phyloP scores from a whole-genome alignment of 2,113 vertebrate species.

The Hemiprocne comata region DNA sequence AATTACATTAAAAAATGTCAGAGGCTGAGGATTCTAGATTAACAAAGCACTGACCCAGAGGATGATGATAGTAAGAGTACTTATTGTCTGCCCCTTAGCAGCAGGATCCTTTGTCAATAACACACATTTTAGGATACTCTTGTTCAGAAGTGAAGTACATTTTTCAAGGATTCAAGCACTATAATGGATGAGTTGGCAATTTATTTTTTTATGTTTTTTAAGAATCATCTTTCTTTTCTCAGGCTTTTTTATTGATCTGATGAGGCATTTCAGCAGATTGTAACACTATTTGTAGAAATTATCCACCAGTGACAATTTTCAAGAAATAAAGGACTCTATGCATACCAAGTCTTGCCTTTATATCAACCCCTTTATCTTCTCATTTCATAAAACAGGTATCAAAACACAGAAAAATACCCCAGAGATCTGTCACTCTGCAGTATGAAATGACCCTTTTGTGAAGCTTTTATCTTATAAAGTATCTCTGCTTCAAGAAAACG shows the following conservation, averaged over 20 bases:
- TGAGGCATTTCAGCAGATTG: background rate
- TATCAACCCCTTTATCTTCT: background rate
- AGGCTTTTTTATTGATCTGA: constrained; percentile 1
- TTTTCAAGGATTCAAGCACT: background rate
- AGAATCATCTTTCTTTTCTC: constrained; percentile 3
- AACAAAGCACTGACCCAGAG: background rate
- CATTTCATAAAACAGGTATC: constrained; percentile 15
- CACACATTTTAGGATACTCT: background rate
- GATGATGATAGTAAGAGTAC: background rate
- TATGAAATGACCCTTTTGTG: background rate
- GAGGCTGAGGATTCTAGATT: background rate
- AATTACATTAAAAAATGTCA: background rate
- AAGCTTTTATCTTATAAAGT: background rate
- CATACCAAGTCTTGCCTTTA: background rate
- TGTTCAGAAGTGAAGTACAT: background rate
- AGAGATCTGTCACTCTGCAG: background rate
- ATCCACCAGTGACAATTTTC: background rate
- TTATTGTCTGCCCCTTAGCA: background rate
- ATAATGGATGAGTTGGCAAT: background rate
- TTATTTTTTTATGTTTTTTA: background rate
- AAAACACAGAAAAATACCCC: background rate
- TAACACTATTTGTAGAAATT: constrained; percentile 38
- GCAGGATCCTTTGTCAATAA: background rate
- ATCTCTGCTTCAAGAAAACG: constrained; percentile 3
- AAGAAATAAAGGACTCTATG: background rate